Conservation (phyloP, 2,113 vertebrate species). For the Synodontis membranacea region DNA sequence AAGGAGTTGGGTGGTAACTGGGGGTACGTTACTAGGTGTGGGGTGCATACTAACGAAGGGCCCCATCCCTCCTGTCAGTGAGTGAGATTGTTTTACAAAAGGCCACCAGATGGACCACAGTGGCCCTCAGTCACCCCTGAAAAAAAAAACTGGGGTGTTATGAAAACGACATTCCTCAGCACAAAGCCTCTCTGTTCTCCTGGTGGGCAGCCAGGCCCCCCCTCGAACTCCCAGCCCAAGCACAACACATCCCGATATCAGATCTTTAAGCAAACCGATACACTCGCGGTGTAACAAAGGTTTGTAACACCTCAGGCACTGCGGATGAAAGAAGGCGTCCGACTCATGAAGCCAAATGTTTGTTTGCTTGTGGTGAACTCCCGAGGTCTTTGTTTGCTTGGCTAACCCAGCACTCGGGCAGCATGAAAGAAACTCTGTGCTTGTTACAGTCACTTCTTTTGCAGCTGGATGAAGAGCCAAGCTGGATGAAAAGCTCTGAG, state of each 20-base stretch:
- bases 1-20: conserved; percentile 51
- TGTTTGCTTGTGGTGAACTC: conserved; percentile 34
- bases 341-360: conserved; percentile 13
- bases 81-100: conserved; percentile 70
- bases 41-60: conserved; percentile 70
- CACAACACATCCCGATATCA: conserved; percentile 18
- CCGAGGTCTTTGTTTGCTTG: conserved; percentile 40
- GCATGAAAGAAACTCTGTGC: conserved; percentile 9
- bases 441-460: conserved; percentile 5
- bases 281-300: background rate
- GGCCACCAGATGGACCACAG: conserved; percentile 69
- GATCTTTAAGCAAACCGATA: conserved; percentile 8
- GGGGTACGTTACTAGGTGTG: conserved; percentile 61
- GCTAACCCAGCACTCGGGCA: background rate
- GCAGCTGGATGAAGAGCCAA: conserved; percentile 26
- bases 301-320: conserved; percentile 17
- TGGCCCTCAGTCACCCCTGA: conserved; percentile 62
- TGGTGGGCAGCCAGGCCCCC: conserved; percentile 57
- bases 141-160: conserved; percentile 73
- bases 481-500: background rate
- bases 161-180: conserved; percentile 75
- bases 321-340: background rate
- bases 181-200: conserved; percentile 76
- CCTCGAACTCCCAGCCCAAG: background rate
- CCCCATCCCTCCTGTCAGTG: conserved; percentile 54